These are phyloP conservation scores for Myopa testacea DNA, from an alignment of 2,888 invertebrate species.

Conservation along the genomic window DNA sequence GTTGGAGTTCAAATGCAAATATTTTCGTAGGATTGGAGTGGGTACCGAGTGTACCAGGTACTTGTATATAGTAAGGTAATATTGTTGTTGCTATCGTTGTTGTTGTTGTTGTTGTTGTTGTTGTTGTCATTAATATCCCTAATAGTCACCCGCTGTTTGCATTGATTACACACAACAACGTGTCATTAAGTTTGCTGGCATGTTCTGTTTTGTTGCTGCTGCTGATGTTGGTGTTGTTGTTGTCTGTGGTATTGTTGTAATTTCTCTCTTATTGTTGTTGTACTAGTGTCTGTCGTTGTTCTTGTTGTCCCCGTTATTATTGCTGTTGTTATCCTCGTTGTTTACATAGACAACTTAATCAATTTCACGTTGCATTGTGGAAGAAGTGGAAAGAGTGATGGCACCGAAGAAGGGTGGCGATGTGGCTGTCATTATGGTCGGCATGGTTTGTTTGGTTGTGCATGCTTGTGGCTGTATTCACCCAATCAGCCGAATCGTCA, in stretches of 20 bases:
- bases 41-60: background rate
- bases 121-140: slow-evolving; percentile 19
- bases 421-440: too few species aligned
- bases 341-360: slow-evolving; percentile 37
- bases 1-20: slow-evolving; percentile 30
- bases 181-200: slow-evolving; percentile 31
- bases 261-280: slow-evolving; percentile 1
- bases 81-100: slow-evolving; percentile 25
- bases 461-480: background rate
- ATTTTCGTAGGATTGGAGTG: background rate
- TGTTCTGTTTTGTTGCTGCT: slow-evolving; percentile 16
- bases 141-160: slow-evolving; percentile 38
- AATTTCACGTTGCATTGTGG: slow-evolving; percentile 14
- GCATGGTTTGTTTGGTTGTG: background rate
- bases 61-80: background rate
- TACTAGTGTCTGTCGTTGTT: slow-evolving; percentile 2
- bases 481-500: background rate
- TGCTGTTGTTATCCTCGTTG: slow-evolving; percentile 16
- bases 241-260: slow-evolving; percentile 11
- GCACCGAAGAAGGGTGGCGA: too few species aligned
- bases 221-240: slow-evolving; percentile 19
- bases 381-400: background rate
- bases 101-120: slow-evolving; percentile 32
- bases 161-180: slow-evolving; percentile 34
- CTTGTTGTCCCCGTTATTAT: slow-evolving; percentile 18